phyloP scores from a whole-genome alignment of 2,888 invertebrate species.

The Sclerodermus sp. region DNA sequence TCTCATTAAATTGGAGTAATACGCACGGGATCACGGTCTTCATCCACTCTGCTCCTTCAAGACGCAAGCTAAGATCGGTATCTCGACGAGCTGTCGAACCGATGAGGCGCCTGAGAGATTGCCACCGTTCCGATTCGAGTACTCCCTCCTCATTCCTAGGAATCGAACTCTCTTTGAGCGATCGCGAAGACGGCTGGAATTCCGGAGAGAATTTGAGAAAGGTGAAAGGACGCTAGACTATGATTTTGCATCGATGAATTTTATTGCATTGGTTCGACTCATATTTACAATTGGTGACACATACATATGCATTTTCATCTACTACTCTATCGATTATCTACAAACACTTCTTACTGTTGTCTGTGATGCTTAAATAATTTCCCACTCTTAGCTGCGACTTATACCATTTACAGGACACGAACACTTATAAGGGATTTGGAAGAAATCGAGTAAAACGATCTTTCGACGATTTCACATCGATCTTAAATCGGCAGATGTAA shows the following conservation, averaged over 20 bases:
- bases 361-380: slow-evolving; percentile 29
- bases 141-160: slow-evolving; percentile 19
- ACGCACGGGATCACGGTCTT: no score
- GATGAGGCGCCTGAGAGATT: slow-evolving; percentile 27
- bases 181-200: background rate
- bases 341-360: slow-evolving; percentile 43
- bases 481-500: slow-evolving; percentile 18
- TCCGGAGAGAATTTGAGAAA: background rate
- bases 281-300: slow-evolving; percentile 54
- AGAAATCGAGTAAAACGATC: no score
- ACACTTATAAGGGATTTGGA: no score
- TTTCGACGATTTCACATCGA: no score
- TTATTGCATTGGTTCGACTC: slow-evolving; percentile 55
- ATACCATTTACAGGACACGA: no score
- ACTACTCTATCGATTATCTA: slow-evolving; percentile 51
- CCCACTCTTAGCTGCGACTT: no score
- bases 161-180: background rate
- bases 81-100: no score
- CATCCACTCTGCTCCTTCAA: no score
- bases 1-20: no score
- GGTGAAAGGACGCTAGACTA: background rate
- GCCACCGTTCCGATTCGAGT: slow-evolving; percentile 16
- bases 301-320: slow-evolving; percentile 51
- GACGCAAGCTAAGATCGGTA: no score
- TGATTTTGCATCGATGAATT: slow-evolving; percentile 36